Evolutionary conservation across 2,888 invertebrate species (phyloP).

Genomic region (Bombyx huttoni): DNA sequence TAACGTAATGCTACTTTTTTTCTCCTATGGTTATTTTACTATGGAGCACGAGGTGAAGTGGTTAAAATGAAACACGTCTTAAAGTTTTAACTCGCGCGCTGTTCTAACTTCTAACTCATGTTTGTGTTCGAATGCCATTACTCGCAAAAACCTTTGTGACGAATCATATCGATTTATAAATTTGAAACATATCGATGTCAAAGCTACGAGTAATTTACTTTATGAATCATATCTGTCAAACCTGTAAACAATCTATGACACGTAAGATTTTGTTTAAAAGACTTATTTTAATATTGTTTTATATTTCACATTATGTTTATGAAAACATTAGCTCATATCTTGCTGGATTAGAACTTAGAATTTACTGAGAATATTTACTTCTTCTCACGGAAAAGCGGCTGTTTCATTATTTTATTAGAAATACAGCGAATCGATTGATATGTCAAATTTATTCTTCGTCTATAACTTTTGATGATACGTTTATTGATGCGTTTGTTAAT

Average conservation of each 20-base stretch:
- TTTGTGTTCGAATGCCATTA: no score
- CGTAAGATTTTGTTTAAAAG: no score
- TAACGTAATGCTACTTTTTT: slow-evolving; percentile 37
- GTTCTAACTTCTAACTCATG: neutral
- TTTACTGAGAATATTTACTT: neutral
- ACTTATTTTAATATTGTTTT: no score
- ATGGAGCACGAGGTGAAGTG: neutral
- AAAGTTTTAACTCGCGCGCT: neutral
- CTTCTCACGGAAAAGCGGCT: neutral
- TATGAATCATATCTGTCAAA: no score
- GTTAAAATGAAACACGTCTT: neutral
- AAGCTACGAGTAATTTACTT: no score
- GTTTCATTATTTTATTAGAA: neutral
- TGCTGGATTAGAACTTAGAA: no score
- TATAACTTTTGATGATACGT: neutral
- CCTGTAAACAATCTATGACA: no score
- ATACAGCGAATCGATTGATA: neutral
- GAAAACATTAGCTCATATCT: no score
- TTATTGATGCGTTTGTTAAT: neutral
- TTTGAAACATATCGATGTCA: no score
- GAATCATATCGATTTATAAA: no score
- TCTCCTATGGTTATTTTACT: neutral
- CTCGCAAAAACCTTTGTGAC: no score
- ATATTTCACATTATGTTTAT: no score
- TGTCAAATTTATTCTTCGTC: neutral